Percentiles rank a stretch among this genome's conserved stretches.
Evolutionary conservation across 1,140 invertebrate species (phyloP).

Genomic region (Chymomyza costata): DNA sequence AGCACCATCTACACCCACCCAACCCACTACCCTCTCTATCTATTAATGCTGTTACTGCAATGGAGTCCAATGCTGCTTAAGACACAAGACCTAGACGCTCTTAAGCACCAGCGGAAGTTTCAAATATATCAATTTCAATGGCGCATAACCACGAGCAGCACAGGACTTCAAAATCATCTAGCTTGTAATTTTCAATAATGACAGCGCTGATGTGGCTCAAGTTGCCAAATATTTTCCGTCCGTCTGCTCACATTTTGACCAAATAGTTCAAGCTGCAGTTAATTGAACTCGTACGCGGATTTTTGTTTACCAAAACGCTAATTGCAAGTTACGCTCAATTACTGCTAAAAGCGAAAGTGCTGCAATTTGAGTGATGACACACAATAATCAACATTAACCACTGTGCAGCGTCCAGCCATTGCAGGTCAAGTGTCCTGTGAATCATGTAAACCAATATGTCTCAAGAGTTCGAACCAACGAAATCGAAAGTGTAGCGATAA

Average conservation of each 20-base stretch:
- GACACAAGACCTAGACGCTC: slow-evolving; percentile 33
- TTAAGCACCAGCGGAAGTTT: no score
- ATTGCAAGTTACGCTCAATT: slow-evolving; percentile 39
- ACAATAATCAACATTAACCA: no score
- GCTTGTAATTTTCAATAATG: slow-evolving; percentile 23
- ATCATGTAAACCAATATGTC: no score
- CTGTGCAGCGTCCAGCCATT: no score
- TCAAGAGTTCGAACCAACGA: no score
- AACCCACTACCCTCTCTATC: no score
- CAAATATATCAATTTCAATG: slow-evolving; percentile 50
- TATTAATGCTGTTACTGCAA: no score
- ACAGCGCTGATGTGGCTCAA: slow-evolving; percentile 25
- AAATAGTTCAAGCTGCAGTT: slow-evolving; percentile 58
- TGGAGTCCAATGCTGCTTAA: slow-evolving; percentile 3
- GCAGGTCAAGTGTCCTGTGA: no score
- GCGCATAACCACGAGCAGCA: neutral
- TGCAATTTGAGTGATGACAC: slow-evolving; percentile 64
- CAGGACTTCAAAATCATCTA: no score
- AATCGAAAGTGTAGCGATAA: no score
- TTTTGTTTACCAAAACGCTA: slow-evolving; percentile 41
- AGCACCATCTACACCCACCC: no score
- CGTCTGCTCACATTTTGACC: neutral
- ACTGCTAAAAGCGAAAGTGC: slow-evolving; percentile 44
- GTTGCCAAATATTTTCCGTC: slow-evolving; percentile 10
- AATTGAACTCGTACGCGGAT: slow-evolving; percentile 43